These are phyloP conservation scores for Trichopria drosophilae DNA, from an alignment of 2,888 invertebrate species.

Conservation along the genomic window DNA sequence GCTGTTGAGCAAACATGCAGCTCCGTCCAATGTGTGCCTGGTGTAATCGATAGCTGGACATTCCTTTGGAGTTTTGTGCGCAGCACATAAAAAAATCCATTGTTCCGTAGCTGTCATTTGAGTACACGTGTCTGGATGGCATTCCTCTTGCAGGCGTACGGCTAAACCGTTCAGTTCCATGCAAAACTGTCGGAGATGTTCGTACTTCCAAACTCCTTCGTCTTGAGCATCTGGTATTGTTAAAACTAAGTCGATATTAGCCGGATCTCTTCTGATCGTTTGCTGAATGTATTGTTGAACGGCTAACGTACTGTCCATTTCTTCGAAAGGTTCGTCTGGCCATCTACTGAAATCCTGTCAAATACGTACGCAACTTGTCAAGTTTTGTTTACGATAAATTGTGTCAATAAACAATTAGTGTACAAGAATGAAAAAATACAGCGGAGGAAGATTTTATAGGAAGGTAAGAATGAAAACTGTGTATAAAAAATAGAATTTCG, in stretches of 20 bases:
- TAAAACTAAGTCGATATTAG: slow-evolving; percentile 90
- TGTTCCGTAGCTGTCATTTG: slow-evolving; percentile 99
- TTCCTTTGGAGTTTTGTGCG: slow-evolving; percentile 99
- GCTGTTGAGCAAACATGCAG: slow-evolving; percentile 96
- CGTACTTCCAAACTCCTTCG: slow-evolving; percentile 99
- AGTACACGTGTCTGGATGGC: slow-evolving; percentile 94
- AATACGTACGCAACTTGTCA: slow-evolving; percentile 29
- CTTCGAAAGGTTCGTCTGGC: slow-evolving; percentile 98
- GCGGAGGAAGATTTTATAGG: slow-evolving; percentile 7
- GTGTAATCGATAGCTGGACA: slow-evolving; percentile 99
- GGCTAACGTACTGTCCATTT: slow-evolving; percentile 98
- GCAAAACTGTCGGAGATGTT: slow-evolving; percentile 97
- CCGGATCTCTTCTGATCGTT: slow-evolving; percentile 88
- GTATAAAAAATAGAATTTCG: neutral
- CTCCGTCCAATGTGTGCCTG: slow-evolving; percentile 96
- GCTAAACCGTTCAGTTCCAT: slow-evolving; percentile 99
- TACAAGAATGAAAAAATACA: neutral
- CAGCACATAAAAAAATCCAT: slow-evolving; percentile 99
- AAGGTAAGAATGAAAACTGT: neutral
- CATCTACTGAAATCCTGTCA: slow-evolving; percentile 92
- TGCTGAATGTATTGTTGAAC: slow-evolving; percentile 99
- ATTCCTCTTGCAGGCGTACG: slow-evolving; percentile 92
- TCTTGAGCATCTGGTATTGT: slow-evolving; percentile 97
- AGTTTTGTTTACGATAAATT: slow-evolving; percentile 12
- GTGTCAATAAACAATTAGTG: neutral